A percentile compares a stretch with the other conserved stretches of the same genome.
Conservation (phyloP, 2,113 vertebrate species). For the Columba janthina region DNA sequence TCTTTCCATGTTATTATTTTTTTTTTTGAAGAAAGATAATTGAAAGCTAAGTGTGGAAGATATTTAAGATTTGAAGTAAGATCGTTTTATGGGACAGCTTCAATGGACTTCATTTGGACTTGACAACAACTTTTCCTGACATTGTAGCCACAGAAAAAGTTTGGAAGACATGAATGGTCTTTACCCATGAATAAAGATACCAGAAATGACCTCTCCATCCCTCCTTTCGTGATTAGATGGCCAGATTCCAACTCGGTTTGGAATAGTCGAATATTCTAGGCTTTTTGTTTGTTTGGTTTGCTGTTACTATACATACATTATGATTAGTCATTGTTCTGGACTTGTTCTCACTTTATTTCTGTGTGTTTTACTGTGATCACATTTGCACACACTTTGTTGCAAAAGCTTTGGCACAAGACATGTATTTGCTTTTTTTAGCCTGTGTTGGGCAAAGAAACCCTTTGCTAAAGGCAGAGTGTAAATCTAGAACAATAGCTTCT, state of each 20-base stretch:
- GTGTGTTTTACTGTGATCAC: not conserved
- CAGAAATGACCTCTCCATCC: not conserved
- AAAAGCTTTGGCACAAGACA: not conserved
- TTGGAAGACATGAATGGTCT: not conserved
- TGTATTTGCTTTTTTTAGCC: not conserved
- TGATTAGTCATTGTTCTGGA: not conserved
- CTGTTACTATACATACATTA: not conserved
- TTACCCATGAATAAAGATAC: not conserved
- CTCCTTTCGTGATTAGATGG: not conserved
- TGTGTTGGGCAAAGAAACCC: accelerated
- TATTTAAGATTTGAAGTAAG: not conserved
- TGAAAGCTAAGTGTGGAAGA: not conserved
- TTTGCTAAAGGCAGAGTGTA: not conserved
- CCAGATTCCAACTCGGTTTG: not conserved
- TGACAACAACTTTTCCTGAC: not conserved
- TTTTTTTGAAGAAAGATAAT: constrained; percentile 16
- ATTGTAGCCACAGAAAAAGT: not conserved
- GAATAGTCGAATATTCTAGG: not conserved
- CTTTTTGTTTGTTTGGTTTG: not conserved
- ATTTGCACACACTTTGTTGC: not conserved
- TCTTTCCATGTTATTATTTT: not conserved
- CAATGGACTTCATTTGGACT: not conserved
- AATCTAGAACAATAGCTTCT: not conserved
- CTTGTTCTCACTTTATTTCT: not conserved
- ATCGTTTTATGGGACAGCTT: not conserved